Percentiles rank a stretch among this genome's conserved stretches.
These are phyloP conservation scores for Tragelaphus oryx DNA, from an alignment of 2,797 vertebrate species.

Conservation along the genomic window DNA sequence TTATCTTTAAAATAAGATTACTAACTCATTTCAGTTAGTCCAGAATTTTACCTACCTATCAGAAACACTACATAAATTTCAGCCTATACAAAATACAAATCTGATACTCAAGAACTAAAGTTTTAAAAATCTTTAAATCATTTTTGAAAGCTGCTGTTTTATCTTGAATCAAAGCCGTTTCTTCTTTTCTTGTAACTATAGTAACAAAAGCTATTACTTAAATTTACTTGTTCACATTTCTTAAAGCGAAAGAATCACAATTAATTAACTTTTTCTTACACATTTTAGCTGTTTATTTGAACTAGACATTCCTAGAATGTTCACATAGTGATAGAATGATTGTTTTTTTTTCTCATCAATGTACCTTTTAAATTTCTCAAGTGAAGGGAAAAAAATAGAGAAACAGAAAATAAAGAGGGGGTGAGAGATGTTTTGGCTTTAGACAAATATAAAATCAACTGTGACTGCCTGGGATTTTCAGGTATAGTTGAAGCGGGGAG, in stretches of 20 bases:
- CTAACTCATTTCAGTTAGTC: neutral
- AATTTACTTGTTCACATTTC: neutral
- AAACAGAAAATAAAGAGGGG: neutral
- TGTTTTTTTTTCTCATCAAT: neutral
- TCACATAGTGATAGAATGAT: neutral
- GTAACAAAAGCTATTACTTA: conserved; percentile 32
- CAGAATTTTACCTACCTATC: neutral
- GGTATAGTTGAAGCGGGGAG: neutral
- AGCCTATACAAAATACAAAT: neutral
- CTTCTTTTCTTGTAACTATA: conserved; percentile 31
- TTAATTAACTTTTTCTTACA: conserved; percentile 30
- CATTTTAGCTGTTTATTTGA: conserved; percentile 2
- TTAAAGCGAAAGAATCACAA: conserved; percentile 2
- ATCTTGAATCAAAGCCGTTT: neutral
- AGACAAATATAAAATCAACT: neutral
- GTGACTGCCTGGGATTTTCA: neutral
- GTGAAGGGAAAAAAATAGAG: neutral
- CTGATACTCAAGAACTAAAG: neutral
- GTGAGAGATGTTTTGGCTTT: neutral
- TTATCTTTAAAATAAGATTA: neutral
- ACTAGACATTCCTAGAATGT: neutral
- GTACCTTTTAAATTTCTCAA: neutral
- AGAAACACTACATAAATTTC: neutral
- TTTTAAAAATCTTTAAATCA: neutral
- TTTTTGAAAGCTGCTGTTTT: neutral